Evolutionary conservation across 2,797 vertebrate species (phyloP), one percentile per base, ranked within the genome.

Genomic region (Diplodus sargus): DNA sequence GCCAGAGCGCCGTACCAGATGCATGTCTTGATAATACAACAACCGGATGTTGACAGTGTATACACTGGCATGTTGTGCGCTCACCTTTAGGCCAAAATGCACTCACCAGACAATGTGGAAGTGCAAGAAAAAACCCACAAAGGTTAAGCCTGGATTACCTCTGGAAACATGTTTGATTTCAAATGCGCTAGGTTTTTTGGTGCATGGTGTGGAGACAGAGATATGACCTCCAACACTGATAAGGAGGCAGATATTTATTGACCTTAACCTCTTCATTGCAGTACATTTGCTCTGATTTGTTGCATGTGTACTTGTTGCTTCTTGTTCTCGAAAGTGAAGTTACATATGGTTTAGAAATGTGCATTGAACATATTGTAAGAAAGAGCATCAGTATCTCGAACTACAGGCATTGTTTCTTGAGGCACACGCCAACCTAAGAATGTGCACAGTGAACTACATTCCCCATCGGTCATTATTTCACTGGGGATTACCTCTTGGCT

Each of bases 31-130:
- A 85, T 85, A 86, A 83, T 69, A 54, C 67, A 61, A 70, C 76
- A 60, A 57, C 83, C 78, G 69, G 77, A 84, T 91, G 90, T 91
- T 92, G 89, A 88, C 85, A 89, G 71, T 89, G 72, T 84, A 90
- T 30, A 93, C 90, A 92, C 63, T 25, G 78, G 76, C 81, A 83
- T 84, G 86, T 88, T 88, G 82, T 84, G 61, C 43, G 11, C 60
- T 84, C 83, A 85, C 84, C 83, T 89, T 83, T 71, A 42, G 49
- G 58, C 52, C 64, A 17, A 75, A 70, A 59, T 51, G 56, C 53
- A 49, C 45, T 72, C 14, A 58, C 53, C 43, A 28, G 14, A 10
- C 16, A 49, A 56, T 9, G 30, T 25, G 7, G 63, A 59, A 71
- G 65, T 34, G 23, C 5, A 69, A 5, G 61, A 76, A 60, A 34